Evolutionary conservation across 2,888 invertebrate species (phyloP).

Genomic region (Trissolcus brochymenae): DNA sequence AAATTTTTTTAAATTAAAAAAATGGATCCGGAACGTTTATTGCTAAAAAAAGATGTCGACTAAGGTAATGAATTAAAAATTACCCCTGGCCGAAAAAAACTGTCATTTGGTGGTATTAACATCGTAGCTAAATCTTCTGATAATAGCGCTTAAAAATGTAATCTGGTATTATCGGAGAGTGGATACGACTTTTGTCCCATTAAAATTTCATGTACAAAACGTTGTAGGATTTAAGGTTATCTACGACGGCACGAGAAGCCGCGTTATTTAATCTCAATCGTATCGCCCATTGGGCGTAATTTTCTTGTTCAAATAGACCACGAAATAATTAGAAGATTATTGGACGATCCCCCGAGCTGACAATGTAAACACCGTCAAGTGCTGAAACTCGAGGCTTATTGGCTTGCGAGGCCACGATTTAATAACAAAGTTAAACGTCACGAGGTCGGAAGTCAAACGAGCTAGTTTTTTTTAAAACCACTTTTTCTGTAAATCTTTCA

Average conservation of each 20-base stretch:
- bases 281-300: slow-evolving; percentile 38
- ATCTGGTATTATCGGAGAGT: slow-evolving; percentile 12
- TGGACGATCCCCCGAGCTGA: slow-evolving; percentile 45
- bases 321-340: slow-evolving; percentile 56
- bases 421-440: slow-evolving; percentile 55
- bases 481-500: background rate
- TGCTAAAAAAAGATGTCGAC: too few species aligned
- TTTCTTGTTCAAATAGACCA: slow-evolving; percentile 46
- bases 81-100: background rate
- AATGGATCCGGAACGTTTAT: too few species aligned
- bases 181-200: slow-evolving; percentile 24
- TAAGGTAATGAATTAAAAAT: background rate
- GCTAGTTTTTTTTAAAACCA: too few species aligned
- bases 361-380: slow-evolving; percentile 48
- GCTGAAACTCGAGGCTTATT: slow-evolving; percentile 59
- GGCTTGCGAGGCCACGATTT: slow-evolving; percentile 58
- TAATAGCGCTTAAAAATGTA: slow-evolving; percentile 5
- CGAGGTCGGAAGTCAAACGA: slow-evolving; percentile 42
- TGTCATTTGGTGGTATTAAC: background rate
- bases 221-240: slow-evolving; percentile 33
- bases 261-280: slow-evolving; percentile 37
- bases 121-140: background rate
- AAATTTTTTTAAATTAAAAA: too few species aligned
- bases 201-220: slow-evolving; percentile 18
- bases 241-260: slow-evolving; percentile 3